Percentiles rank a stretch among this genome's conserved stretches.
These are phyloP conservation scores for Lomographa bimaculata DNA, from an alignment of 2,888 invertebrate species.

Conservation along the genomic window DNA sequence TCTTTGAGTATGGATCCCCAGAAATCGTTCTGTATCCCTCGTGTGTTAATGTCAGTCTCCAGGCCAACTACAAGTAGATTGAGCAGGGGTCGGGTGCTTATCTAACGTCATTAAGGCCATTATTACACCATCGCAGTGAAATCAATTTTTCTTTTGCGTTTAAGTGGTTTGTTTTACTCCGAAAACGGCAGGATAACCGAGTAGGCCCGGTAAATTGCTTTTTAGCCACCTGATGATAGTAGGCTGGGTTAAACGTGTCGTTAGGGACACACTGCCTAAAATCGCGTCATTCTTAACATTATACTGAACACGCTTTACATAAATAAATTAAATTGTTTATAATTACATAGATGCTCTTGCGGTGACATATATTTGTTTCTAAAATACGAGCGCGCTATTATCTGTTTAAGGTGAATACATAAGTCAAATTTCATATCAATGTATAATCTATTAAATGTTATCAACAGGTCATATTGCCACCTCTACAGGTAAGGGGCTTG, in stretches of 20 bases:
- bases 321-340: conserved; percentile 22
- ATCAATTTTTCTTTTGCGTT: conserved; percentile 42
- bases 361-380: neutral
- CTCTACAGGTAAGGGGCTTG: conserved; percentile 19
- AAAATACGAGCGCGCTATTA: conserved; percentile 17
- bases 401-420: conserved; percentile 9
- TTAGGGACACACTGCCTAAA: conserved; percentile 26
- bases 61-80: conserved; percentile 30
- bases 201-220: conserved; percentile 45
- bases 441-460: conserved; percentile 15
- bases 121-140: conserved; percentile 36
- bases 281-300: conserved; percentile 23
- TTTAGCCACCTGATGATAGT: conserved; percentile 44
- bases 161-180: conserved; percentile 41
- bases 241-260: conserved; percentile 25
- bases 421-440: conserved; percentile 21
- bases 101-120: conserved; percentile 31
- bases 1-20: no score
- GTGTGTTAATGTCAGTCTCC: conserved; percentile 50
- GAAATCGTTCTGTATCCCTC: conserved; percentile 45
- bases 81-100: conserved; percentile 29
- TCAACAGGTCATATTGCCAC: conserved; percentile 17
- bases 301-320: conserved; percentile 15
- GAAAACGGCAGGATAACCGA: conserved; percentile 39
- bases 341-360: conserved; percentile 4